Percentiles rank a stretch among this genome's conserved stretches.
phyloP scores from a whole-genome alignment of 2,797 vertebrate genomes.

The Lithobates sylvaticus region DNA sequence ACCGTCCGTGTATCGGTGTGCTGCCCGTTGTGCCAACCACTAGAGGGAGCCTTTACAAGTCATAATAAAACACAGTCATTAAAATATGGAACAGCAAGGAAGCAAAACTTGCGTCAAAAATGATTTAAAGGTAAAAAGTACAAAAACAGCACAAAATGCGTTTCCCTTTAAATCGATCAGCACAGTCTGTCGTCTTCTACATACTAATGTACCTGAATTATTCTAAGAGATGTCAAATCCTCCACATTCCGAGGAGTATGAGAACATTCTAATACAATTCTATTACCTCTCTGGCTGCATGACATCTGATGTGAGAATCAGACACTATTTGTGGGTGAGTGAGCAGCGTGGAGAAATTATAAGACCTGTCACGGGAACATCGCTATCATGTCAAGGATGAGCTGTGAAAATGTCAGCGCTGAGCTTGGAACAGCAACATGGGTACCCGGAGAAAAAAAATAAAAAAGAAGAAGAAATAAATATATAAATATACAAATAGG shows the following conservation, averaged over 20 bases:
- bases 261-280: constrained; percentile 43
- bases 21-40: too few relatives aligned
- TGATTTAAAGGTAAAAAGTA: too few relatives aligned
- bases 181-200: too few relatives aligned
- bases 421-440: neutral
- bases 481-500: constrained; percentile 13
- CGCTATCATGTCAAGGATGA: constrained; percentile 17
- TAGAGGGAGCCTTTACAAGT: too few relatives aligned
- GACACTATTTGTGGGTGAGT: constrained; percentile 55
- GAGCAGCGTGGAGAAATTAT: constrained; percentile 29
- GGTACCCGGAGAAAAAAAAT: fast-evolving
- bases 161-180: too few relatives aligned
- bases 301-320: constrained; percentile 54
- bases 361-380: constrained; percentile 37
- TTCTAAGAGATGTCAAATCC: constrained; percentile 31
- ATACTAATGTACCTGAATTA: constrained; percentile 27
- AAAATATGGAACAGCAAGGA: too few relatives aligned
- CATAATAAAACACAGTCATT: too few relatives aligned
- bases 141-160: too few relatives aligned
- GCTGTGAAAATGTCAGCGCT: neutral
- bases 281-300: constrained; percentile 51
- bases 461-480: neutral
- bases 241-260: neutral
- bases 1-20: too few relatives aligned
- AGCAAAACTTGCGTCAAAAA: too few relatives aligned